These are phyloP conservation scores for Mesaphorura yosii DNA, from an alignment of 1,140 invertebrate species.

Conservation along the genomic window DNA sequence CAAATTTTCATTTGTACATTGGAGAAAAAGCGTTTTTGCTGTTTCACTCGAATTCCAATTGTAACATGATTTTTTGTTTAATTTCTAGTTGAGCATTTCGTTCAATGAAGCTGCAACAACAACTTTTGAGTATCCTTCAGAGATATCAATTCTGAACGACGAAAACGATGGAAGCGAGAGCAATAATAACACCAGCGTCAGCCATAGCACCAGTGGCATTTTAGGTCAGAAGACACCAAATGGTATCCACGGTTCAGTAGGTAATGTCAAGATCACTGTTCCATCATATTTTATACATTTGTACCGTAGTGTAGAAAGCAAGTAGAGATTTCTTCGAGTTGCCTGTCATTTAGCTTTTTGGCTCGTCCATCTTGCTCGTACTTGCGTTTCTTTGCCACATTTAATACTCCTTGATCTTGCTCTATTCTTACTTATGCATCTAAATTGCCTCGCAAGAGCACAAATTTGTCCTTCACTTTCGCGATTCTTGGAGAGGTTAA, in stretches of 20 bases:
- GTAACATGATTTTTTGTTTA: conserved; percentile 20
- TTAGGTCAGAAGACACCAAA: conserved; percentile 20
- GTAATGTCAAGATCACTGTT: conserved; percentile 9
- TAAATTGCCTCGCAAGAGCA: too few relatives aligned
- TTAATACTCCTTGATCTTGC: too few relatives aligned
- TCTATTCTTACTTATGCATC: too few relatives aligned
- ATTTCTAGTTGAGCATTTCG: conserved; percentile 61
- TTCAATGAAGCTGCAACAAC: conserved; percentile 69
- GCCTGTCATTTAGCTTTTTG: too few relatives aligned
- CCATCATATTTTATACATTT: not conserved
- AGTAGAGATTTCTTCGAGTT: too few relatives aligned
- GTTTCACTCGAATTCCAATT: not conserved
- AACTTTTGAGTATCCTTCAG: conserved; percentile 76
- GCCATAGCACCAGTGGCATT: not conserved
- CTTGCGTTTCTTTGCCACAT: too few relatives aligned
- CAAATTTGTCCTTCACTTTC: too few relatives aligned
- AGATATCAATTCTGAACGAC: conserved; percentile 52
- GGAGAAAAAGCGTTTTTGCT: not conserved
- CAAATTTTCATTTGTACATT: not conserved
- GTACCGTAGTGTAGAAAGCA: not conserved
- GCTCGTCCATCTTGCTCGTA: too few relatives aligned
- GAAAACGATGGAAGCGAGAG: conserved; percentile 7
- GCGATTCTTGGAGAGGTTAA: too few relatives aligned
- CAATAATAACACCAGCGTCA: conserved; percentile 15
- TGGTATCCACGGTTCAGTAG: conserved; percentile 16